Evolutionary conservation across 2,113 vertebrate genomes (phyloP).

Genomic region (Pachyramphus minor): DNA sequence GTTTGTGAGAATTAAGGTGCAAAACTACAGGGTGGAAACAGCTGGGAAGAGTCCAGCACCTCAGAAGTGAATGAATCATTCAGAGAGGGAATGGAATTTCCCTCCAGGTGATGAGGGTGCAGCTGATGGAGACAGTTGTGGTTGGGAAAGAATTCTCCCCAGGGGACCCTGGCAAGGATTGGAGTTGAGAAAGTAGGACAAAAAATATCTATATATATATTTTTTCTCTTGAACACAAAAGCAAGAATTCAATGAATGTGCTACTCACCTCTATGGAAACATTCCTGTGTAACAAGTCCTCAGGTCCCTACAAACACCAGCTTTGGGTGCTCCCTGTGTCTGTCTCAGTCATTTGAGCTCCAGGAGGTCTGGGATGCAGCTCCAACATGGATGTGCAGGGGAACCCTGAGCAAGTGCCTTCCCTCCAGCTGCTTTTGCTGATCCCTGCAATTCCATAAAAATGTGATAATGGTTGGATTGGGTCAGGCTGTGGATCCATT

Average conservation of each 20-base stretch:
- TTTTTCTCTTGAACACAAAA: background rate
- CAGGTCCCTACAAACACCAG: background rate
- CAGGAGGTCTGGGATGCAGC: background rate
- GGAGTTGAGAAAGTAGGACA: background rate
- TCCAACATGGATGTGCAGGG: accelerated
- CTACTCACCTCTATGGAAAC: background rate
- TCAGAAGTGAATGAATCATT: background rate
- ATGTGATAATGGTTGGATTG: accelerated
- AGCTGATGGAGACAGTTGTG: background rate
- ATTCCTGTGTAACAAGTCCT: background rate
- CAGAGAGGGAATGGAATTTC: background rate
- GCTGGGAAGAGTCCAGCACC: background rate
- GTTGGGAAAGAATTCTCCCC: background rate
- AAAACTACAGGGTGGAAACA: background rate
- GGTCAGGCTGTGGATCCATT: background rate
- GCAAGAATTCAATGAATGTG: background rate
- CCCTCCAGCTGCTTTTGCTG: background rate
- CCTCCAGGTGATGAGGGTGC: background rate
- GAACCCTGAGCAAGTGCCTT: background rate
- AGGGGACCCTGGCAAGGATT: background rate
- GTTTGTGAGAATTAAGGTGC: background rate
- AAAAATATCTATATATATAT: background rate
- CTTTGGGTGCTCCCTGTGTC: background rate
- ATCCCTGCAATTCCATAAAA: background rate
- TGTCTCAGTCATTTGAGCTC: background rate